Percentiles rank a stretch among this genome's conserved stretches.
Evolutionary conservation across 2,888 invertebrate species (phyloP).

Genomic region (Cephus nigrinus): DNA sequence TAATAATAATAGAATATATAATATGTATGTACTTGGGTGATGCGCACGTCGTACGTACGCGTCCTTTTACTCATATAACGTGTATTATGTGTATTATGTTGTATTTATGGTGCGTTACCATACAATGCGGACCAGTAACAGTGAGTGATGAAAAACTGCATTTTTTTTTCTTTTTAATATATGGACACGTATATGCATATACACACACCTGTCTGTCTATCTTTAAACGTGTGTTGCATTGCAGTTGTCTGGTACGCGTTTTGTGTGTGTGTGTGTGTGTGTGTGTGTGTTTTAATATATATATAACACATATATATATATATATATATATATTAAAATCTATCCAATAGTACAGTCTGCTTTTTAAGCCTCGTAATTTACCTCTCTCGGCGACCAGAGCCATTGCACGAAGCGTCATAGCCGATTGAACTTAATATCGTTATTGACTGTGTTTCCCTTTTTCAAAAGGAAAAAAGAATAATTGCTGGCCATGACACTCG

Average conservation of each 20-base stretch:
- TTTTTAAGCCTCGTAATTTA: constrained; percentile 63
- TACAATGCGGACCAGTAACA: background rate
- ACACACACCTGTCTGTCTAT: constrained; percentile 44
- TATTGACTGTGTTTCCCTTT: constrained; percentile 37
- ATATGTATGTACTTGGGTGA: constrained; percentile 21
- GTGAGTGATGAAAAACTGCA: constrained; percentile 57
- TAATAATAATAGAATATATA: constrained; percentile 31
- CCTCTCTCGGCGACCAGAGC: constrained; percentile 30
- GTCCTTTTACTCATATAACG: constrained; percentile 24
- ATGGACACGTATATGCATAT: constrained; percentile 34
- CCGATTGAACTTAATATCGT: constrained; percentile 26
- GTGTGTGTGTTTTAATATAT: constrained; percentile 9
- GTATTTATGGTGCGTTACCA: background rate
- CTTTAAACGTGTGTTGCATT: background rate
- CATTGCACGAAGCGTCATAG: constrained; percentile 41
- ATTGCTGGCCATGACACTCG: constrained; percentile 35
- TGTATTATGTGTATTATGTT: constrained; percentile 17
- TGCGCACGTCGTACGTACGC: too few species aligned
- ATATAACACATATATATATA: constrained; percentile 7
- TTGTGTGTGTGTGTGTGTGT: background rate
- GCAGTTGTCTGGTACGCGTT: too few species aligned
- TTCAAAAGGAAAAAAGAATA: constrained; percentile 28
- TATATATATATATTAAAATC: constrained; percentile 61
- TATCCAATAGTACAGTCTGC: constrained; percentile 65
- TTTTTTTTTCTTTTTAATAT: constrained; percentile 46